Base-by-base conservation (phyloP, 2,113 vertebrate genomes). In the Anoplopoma fimbria region DNA sequence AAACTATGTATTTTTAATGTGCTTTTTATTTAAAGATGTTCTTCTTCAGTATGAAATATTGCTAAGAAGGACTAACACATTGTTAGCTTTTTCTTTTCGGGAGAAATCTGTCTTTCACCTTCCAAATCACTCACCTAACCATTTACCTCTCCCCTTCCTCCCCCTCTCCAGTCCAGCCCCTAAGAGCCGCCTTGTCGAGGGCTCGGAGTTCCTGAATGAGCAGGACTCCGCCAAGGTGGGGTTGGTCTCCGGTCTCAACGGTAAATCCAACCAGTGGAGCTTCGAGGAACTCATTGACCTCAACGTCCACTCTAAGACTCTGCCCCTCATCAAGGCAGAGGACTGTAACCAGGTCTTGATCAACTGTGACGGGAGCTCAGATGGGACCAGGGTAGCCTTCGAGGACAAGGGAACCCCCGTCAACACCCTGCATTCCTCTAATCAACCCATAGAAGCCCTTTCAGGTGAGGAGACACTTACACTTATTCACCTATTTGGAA, bases 231-330 rank as follows among this genome's bases (percentile, higher is more conserved):
- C 93, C 67, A 94, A 94, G 15, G 1, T 89, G 62, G 95, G 61
- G 58, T 60, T 93, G n/a, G 85, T 69, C 21, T 88, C 87, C 2
- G 95, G 92, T 62, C 86, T 96, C 31, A 96, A 96, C 6, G 94
- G 96, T 2, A 96, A 96, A 90, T 86, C 96, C 53, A 93, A 90
- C 47, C 90, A 95, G 0, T 96, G 96, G 97, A 94, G 93, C 83
- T 95, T 95, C 33, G 95, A 97, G 79, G 96, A 96, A 67, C 90
- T 95, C n/a, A 96, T 95, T 68, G 96, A 97, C 9, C 17, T 96
- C 75, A 94, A 92, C 55, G 89, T 94, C n/a, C 94, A 95, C 90
- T 81, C 94, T 67, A 97, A 95, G 91, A 75, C 93, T 42, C 89
- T 93, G 69, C 89, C 94, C 27, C 91, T 95, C 77, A 86, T 95